Conservation (phyloP, 2,113 vertebrate species). For the Urocolius indicus region DNA sequence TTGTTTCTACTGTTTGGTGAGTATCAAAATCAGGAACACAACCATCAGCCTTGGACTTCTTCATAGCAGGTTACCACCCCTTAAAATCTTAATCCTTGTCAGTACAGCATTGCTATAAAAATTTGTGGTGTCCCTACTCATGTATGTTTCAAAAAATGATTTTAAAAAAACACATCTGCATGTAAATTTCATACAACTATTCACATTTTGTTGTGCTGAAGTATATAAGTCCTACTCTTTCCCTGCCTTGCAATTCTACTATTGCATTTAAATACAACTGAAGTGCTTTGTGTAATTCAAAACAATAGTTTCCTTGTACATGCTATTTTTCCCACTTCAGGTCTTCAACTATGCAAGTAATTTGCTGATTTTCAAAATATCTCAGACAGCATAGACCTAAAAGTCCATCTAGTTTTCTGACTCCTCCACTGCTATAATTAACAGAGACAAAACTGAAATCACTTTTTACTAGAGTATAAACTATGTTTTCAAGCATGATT, state of each 20-base stretch:
- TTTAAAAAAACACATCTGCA: background rate
- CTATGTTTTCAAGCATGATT: background rate
- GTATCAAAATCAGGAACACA: background rate
- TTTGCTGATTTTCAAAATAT: conserved; percentile 8
- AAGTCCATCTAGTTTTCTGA: background rate
- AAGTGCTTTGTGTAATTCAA: background rate
- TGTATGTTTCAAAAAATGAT: background rate
- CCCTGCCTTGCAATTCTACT: background rate
- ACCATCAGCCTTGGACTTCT: background rate
- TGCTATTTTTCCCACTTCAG: background rate
- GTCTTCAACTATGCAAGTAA: background rate
- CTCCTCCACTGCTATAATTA: background rate
- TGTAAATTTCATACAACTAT: background rate
- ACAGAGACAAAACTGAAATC: background rate
- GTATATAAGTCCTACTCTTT: background rate
- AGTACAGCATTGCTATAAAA: background rate
- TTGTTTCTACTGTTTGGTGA: background rate
- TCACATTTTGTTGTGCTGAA: background rate
- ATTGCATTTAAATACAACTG: background rate
- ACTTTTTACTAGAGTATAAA: background rate
- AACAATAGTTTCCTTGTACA: conserved; percentile 1
- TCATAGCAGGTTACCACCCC: background rate
- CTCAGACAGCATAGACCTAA: background rate
- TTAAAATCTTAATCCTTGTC: background rate
- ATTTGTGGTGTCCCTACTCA: background rate